Evolutionary conservation across 2,888 invertebrate species (phyloP).

Genomic region (Leptinotarsa tumamoca): DNA sequence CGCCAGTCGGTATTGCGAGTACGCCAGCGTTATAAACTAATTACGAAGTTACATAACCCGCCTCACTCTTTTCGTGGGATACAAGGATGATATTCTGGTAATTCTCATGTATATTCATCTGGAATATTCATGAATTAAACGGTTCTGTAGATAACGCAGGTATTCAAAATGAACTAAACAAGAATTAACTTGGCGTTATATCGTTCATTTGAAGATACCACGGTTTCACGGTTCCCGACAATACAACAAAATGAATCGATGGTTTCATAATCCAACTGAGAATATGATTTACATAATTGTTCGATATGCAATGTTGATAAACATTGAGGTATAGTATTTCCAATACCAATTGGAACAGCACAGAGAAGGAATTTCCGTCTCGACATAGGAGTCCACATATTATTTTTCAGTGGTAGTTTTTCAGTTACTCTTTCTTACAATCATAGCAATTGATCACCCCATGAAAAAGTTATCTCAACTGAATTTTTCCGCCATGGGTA

Average conservation of each 20-base stretch:
- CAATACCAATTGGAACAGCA: no score
- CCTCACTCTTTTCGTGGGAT: conserved; percentile 8
- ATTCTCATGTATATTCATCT: conserved; percentile 21
- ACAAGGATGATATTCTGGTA: conserved; percentile 17
- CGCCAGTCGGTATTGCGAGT: not conserved
- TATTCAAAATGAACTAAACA: conserved; percentile 16
- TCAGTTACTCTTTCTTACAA: no score
- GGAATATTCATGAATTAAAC: conserved; percentile 20
- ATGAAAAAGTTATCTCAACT: no score
- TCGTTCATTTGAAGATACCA: not conserved
- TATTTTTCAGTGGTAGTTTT: no score
- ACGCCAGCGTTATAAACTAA: conserved; percentile 3
- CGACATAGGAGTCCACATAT: no score
- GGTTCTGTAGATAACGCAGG: conserved; percentile 9
- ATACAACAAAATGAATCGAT: not conserved
- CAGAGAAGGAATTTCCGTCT: no score
- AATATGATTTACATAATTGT: no score
- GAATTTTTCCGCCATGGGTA: no score
- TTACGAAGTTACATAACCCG: conserved; percentile 18
- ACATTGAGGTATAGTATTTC: no score
- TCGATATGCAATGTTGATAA: not conserved
- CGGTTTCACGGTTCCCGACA: not conserved
- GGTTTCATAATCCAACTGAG: not conserved
- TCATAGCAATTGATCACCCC: no score
- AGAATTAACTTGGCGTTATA: conserved; percentile 9